These are phyloP conservation scores for Acronicta psi DNA, from an alignment of 2,888 invertebrate species.

Conservation along the genomic window DNA sequence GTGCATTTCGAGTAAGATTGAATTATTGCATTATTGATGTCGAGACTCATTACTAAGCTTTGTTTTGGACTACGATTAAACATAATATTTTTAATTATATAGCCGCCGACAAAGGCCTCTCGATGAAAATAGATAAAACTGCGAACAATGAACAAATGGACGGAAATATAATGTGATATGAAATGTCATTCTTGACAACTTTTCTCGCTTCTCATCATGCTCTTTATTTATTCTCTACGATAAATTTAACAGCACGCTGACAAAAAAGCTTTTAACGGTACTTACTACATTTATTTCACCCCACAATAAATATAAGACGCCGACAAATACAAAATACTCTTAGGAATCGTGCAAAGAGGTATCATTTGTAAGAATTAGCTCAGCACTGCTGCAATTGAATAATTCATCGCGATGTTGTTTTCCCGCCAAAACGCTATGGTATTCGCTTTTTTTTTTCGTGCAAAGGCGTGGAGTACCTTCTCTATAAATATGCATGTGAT, in stretches of 20 bases:
- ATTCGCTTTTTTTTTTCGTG: constrained; percentile 56
- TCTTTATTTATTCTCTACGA: too few species aligned
- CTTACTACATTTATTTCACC: not conserved
- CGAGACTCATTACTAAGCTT: constrained; percentile 26
- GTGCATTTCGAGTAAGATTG: constrained; percentile 45
- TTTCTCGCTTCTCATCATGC: too few species aligned
- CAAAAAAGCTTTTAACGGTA: not conserved
- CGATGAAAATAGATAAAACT: too few species aligned
- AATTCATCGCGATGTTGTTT: constrained; percentile 72
- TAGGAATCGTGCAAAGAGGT: constrained; percentile 36
- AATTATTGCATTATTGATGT: constrained; percentile 31
- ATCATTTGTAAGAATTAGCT: constrained; percentile 76
- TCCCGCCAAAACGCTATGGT: constrained; percentile 55
- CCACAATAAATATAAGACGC: not conserved
- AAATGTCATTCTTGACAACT: too few species aligned
- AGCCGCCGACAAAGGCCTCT: not conserved
- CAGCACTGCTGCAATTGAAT: constrained; percentile 64
- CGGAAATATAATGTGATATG: too few species aligned
- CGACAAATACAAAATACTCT: constrained; percentile 40
- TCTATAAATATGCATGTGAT: constrained; percentile 70
- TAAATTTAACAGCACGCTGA: too few species aligned
- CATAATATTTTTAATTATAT: constrained; percentile 1
- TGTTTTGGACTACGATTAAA: constrained; percentile 18
- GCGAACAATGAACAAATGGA: too few species aligned
- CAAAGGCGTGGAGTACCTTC: constrained; percentile 54